These are phyloP conservation scores for Plebejus anna DNA, from an alignment of 2,888 invertebrate genomes.

Conservation along the genomic window DNA sequence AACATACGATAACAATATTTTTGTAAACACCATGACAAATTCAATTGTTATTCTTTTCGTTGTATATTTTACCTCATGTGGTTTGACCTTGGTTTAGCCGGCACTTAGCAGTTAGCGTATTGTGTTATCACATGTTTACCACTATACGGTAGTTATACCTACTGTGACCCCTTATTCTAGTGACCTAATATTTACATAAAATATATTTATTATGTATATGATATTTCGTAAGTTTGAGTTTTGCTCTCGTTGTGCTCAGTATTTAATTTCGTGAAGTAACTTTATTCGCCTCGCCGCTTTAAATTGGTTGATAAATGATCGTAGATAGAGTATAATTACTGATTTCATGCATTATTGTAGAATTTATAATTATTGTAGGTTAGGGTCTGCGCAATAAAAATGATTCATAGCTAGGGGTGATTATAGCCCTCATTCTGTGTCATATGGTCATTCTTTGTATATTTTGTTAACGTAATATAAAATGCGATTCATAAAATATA, in stretches of 20 bases:
- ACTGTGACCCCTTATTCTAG: constrained; percentile 9
- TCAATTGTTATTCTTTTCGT: constrained; percentile 19
- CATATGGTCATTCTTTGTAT: not conserved
- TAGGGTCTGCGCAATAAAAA: not conserved
- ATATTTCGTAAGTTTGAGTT: constrained; percentile 3
- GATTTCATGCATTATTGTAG: constrained; percentile 2
- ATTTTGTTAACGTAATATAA: not conserved
- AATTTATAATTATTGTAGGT: constrained; percentile 13
- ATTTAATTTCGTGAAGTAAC: not conserved
- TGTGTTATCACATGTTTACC: not conserved
- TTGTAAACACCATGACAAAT: constrained; percentile 27
- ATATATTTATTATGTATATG: not conserved
- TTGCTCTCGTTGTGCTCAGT: not conserved
- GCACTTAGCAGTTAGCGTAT: too few species aligned
- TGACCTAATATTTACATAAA: constrained; percentile 9
- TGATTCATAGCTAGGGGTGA: constrained; percentile 2
- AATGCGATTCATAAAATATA: not conserved
- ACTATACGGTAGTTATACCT: not conserved
- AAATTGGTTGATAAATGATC: constrained; percentile 13
- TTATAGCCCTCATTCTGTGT: not conserved
- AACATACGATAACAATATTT: not conserved
- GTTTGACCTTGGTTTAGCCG: constrained; percentile 24
- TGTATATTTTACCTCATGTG: constrained; percentile 28
- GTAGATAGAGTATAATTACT: constrained; percentile 13
- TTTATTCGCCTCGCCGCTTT: not conserved